phyloP scores from a whole-genome alignment of 2,797 vertebrate genomes.

The Danio aesculapii region DNA sequence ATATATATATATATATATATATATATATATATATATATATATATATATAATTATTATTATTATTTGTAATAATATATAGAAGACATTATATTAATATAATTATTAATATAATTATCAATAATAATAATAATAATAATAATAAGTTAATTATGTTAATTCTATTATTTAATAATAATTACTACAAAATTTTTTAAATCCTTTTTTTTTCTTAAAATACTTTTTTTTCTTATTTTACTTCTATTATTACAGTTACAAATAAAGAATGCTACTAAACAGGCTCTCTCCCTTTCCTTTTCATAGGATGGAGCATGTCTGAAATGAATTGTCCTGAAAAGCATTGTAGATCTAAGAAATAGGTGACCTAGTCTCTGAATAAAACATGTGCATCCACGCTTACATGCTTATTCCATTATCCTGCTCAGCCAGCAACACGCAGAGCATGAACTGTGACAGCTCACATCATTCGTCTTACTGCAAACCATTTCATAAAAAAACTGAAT shows the following conservation, averaged over 20 bases:
- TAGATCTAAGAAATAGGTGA: slow-evolving; percentile 24
- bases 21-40: too few relatives aligned
- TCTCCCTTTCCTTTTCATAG: neutral
- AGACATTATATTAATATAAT: too few relatives aligned
- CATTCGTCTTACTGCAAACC: neutral
- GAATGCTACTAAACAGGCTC: too few relatives aligned
- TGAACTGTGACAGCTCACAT: slow-evolving; percentile 14
- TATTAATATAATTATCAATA: neutral
- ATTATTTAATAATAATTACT: neutral
- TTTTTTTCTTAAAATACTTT: too few relatives aligned
- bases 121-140: neutral
- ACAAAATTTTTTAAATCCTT: too few relatives aligned
- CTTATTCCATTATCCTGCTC: slow-evolving; percentile 46
- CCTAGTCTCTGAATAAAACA: slow-evolving; percentile 36
- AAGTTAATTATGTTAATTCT: neutral
- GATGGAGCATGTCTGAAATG: neutral
- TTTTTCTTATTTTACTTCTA: too few relatives aligned
- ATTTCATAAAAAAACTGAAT: neutral
- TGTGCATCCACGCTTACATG: slow-evolving; percentile 6
- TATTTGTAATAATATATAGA: too few relatives aligned
- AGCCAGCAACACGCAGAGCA: slow-evolving; percentile 8
- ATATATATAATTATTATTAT: too few relatives aligned
- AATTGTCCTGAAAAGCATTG: neutral
- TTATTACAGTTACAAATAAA: too few relatives aligned
- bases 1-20: too few relatives aligned